Evolutionary conservation across 2,888 invertebrate species (phyloP), one percentile per base, ranked within the genome.

Genomic region (Agrochola circellaris): DNA sequence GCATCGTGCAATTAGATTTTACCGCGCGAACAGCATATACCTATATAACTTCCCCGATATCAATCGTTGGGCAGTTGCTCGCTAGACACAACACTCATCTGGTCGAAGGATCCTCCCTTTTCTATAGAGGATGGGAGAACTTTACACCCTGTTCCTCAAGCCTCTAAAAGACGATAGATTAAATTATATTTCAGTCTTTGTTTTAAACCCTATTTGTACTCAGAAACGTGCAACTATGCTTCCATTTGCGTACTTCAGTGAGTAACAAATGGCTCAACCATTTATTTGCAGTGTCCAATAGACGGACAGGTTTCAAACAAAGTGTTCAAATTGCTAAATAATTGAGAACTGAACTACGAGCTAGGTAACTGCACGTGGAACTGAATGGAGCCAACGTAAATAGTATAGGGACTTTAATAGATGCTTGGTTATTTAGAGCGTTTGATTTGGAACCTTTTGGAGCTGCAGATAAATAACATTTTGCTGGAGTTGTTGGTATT

Each of bases 271-370:
- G 51, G 64, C 6, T 56, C 2, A 7, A 9, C 51, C 60, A 69
- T 84, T 74, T 71, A 69, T 83, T 74, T 17, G 17, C 30, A 67
- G 13, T 34, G 23, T 60, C 38, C 45, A 70, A 45, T n/a, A 70
- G 74, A 84, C 20, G 23, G 65, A 48, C 70, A 74, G 66, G 45
- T 82, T 82, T 71, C 80, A 84, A 84, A 84, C 84, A 84, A 77
- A 58, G 51, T 56, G 68, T 82, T 26, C 20, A 30, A 70, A 73
- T 60, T 23, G 42, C 42, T 67, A 84, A 69, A 79, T 66, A 70
- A 54, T 42, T 66, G 51, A 51, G 45, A 73, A 45, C 30, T 56
- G 34, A 51, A 73, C 38, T 61, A n/a, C 9, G 42, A 38, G 30
- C 20, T 45, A 42, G 60, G 60, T 51, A 77, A 62, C 8, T 51